Base-by-base conservation (phyloP, 2,113 vertebrate genomes). In the Ranitomeya variabilis region DNA sequence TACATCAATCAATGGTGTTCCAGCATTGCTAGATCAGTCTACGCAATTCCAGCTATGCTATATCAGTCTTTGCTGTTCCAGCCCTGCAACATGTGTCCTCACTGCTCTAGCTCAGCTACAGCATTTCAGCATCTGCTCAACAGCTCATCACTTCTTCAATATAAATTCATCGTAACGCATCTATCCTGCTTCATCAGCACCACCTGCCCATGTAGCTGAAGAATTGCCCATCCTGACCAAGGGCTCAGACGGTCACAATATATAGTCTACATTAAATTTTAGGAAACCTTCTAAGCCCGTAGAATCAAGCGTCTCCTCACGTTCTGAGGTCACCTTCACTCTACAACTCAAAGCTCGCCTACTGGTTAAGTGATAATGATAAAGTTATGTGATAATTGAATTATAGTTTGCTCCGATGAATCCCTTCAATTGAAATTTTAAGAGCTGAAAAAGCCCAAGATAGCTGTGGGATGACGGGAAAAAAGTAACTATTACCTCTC, bases 371-470 rank as follows among this genome's bases (percentile, higher is more conserved):
- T 31, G 67, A 76, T 86, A 76, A 86, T 74, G 83, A 69, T 57
- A 37, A 54, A 71, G 67, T 74, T 37, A 76, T 10, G 19, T 51
- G 52, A 55, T 76, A 85, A 86, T 60, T 86, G 10, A 62, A 77
- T 86, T 86, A 86, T 60, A 86, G 54, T 86, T 77, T 77, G 84
- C 84, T 86, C 31, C 26, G 54, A 51, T 86, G 84, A 59, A 60
- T 86, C 71, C 18, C 23, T 31, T 86, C 23, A 77, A 51, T 45
- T 62, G 71, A 86, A 77, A 60, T 51, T 31, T 59, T 86, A 59
- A 83, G 62, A 12, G 62, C 81, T 12, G 18, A 18, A 45, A 31
- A 83, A 84, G 45, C 19, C 45, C 45, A 15, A 16, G 83, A 73
- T 16, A 16, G 51, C 64, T 31, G 45, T 12, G 19, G 18, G 14